Evolutionary conservation across 2,113 vertebrate genomes (phyloP).

Genomic region (Miniopterus natalensis): DNA sequence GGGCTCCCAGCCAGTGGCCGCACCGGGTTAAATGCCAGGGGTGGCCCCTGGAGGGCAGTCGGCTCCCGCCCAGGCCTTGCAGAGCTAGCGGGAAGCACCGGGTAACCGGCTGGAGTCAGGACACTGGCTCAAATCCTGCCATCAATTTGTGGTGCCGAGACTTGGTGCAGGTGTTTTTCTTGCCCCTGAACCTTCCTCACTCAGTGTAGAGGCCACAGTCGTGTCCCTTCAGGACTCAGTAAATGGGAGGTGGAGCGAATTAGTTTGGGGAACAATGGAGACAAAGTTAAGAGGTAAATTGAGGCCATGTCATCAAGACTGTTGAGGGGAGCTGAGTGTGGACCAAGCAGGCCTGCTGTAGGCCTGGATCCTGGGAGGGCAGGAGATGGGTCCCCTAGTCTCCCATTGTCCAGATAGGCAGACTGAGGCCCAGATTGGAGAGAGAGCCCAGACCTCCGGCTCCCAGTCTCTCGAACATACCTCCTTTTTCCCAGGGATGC

Average conservation of each 20-base stretch:
- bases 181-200: background rate
- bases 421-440: background rate
- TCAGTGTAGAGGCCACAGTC: background rate
- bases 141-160: background rate
- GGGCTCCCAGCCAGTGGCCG: background rate
- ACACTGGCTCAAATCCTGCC: background rate
- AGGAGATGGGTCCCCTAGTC: background rate
- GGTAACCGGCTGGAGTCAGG: background rate
- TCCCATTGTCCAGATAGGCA: background rate
- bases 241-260: background rate
- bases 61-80: background rate
- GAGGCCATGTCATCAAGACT: background rate
- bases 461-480: fast-evolving
- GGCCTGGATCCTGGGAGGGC: background rate
- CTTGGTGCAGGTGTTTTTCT: background rate
- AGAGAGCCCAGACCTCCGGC: background rate
- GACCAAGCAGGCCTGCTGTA: background rate
- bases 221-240: background rate
- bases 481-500: background rate
- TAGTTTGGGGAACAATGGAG: background rate
- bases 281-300: background rate
- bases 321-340: fast-evolving
- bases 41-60: background rate
- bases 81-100: background rate
- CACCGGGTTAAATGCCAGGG: background rate